Evolutionary conservation across 2,797 vertebrate genomes (phyloP).

Genomic region (Cryptoprocta ferox): DNA sequence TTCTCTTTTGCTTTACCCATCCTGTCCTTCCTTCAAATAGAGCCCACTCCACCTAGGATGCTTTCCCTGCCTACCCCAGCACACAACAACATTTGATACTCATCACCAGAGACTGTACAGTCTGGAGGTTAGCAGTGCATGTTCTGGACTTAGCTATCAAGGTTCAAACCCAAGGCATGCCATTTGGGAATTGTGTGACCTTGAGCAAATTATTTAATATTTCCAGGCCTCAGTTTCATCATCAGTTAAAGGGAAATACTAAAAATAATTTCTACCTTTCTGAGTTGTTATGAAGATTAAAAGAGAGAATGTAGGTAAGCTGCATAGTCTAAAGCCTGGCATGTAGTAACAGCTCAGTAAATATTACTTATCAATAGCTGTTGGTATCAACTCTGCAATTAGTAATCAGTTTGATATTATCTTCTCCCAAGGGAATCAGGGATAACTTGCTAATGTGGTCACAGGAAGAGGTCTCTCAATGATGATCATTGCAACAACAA

Average conservation of each 20-base stretch:
- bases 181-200: neutral
- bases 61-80: neutral
- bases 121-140: neutral
- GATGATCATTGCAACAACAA: neutral
- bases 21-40: neutral
- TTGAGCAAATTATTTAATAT: neutral
- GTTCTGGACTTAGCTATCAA: neutral
- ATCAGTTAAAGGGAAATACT: neutral
- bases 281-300: neutral
- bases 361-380: neutral
- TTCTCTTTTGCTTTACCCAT: neutral
- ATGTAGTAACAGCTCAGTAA: neutral
- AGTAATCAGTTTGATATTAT: neutral
- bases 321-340: neutral
- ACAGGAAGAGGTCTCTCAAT: neutral
- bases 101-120: neutral
- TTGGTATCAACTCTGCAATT: neutral
- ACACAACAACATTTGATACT: neutral
- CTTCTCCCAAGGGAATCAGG: neutral
- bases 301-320: neutral
- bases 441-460: neutral
- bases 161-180: neutral
- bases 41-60: neutral
- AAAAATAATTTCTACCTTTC: neutral
- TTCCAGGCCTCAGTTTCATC: slow-evolving; percentile 29